Percentiles rank a stretch among this genome's conserved stretches.
phyloP scores from a whole-genome alignment of 2,113 vertebrate genomes.

The Hyperoodon ampullatus region DNA sequence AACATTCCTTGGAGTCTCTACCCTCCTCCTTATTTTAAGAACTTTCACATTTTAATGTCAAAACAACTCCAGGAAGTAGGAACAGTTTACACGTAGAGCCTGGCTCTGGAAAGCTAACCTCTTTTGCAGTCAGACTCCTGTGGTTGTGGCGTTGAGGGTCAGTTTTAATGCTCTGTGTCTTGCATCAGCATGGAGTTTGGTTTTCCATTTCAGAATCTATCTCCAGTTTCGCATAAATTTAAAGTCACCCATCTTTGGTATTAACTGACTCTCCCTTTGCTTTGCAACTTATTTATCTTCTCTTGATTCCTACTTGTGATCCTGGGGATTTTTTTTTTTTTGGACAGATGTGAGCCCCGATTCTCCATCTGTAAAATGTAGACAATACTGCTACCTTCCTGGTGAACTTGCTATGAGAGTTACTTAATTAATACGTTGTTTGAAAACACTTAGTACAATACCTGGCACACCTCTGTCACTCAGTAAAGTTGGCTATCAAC shows the following conservation, averaged over 20 bases:
- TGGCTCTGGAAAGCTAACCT: constrained; percentile 65
- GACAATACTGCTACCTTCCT: not conserved
- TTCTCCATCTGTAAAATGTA: not conserved
- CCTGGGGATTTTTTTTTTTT: not conserved
- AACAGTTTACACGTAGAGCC: constrained; percentile 67
- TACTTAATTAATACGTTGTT: not conserved
- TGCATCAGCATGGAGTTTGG: not conserved
- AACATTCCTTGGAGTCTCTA: constrained; percentile 78
- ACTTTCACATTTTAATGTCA: constrained; percentile 79
- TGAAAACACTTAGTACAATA: not conserved
- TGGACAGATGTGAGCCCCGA: not conserved
- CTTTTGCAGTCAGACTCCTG: constrained; percentile 53
- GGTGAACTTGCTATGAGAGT: not conserved
- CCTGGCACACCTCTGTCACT: not conserved
- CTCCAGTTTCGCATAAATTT: constrained; percentile 5
- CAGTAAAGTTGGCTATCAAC: not conserved
- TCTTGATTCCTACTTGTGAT: not conserved
- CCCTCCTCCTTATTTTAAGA: constrained; percentile 77
- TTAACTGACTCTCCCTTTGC: not conserved
- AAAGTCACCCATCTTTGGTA: not conserved
- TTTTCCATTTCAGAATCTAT: constrained; percentile 31
- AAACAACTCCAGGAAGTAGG: constrained; percentile 80
- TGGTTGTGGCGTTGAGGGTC: constrained; percentile 39
- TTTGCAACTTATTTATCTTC: not conserved
- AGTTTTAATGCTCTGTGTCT: constrained; percentile 30